Base-by-base conservation (phyloP, 2,113 vertebrate species). In the Maccullochella peelii region DNA sequence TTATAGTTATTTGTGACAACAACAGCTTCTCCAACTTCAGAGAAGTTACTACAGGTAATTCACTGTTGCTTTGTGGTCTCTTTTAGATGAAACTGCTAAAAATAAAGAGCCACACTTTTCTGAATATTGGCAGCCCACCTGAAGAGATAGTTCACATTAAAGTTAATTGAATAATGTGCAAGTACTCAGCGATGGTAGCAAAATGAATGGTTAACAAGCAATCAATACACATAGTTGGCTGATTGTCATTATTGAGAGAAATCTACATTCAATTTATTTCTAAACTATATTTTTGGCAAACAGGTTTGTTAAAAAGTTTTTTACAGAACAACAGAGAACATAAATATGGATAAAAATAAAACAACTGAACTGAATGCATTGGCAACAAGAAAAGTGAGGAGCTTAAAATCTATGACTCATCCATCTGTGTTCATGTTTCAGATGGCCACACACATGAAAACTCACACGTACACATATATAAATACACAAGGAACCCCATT, bases 161-260 rank as follows among this genome's bases (percentile, higher is more conserved):
- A 76, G 23, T 55, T 89, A 84, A 90, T 72, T 85, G 87, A 90
- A 86, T 84, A 89, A 91, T 86, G 73, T 81, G 84, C 23, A 27
- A 61, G 73, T 27, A 12, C 75, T 80, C 15, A 40, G 61, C 61
- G 30, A 80, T 58, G 67, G 52, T 57, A 73, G 66, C 5, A 4
- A 83, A 76, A 88, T 86, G 85, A 89, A 81, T 23, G 25, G 77
- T 86, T 85, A 90, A 84, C 73, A 83, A 88, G 80, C 38, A 42
- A 5, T 49, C 30, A 16, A 50, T 73, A 7, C 63, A 75, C 65
- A 72, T 59, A 58, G 59, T 30, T 54, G 71, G 73, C 77, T 47
- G 68, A 25, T 25, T n/a, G 23, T 57, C 18, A 52, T 54, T 21
- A 44, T 40, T 62, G 38, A 33, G 27, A 68, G 25, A 42, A 66